Conservation (phyloP, 2,888 invertebrate genomes). For the Tinea pellionella region DNA sequence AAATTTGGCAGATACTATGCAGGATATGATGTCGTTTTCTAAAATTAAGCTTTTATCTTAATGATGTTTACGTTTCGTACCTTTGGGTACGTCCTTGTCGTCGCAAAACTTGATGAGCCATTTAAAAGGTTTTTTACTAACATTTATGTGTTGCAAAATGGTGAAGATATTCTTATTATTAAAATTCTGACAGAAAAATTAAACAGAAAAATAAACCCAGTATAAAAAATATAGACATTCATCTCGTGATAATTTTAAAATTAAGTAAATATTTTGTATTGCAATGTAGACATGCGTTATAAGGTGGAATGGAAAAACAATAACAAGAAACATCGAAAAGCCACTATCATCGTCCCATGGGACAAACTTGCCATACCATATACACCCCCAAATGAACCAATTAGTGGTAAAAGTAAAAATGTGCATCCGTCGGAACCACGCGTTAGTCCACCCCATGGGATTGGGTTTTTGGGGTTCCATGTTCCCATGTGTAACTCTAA, state of each 20-base stretch:
- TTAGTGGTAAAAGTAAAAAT: conserved; percentile 66
- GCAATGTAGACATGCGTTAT: neutral
- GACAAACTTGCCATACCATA: conserved; percentile 40
- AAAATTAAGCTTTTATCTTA: conserved; percentile 11
- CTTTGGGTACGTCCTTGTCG: neutral
- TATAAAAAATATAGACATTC: too few species aligned
- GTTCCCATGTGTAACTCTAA: conserved; percentile 57
- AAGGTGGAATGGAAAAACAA: neutral
- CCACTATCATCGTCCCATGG: conserved; percentile 30
- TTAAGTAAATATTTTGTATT: too few species aligned
- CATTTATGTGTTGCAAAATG: too few species aligned
- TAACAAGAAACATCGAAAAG: conserved; percentile 1
- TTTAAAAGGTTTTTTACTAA: too few species aligned
- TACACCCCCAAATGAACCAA: conserved; percentile 58
- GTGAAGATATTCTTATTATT: too few species aligned
- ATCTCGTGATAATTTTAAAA: too few species aligned
- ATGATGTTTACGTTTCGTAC: neutral
- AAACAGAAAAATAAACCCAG: too few species aligned
- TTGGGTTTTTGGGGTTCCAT: conserved; percentile 26
- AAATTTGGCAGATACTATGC: conserved; percentile 55
- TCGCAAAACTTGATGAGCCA: too few species aligned
- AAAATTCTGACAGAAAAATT: too few species aligned
- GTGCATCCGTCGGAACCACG: conserved; percentile 56
- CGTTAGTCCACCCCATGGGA: conserved; percentile 46
- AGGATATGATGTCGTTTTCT: neutral